Base-by-base conservation (phyloP, 2,113 vertebrate species). In the Oplegnathus fasciatus region DNA sequence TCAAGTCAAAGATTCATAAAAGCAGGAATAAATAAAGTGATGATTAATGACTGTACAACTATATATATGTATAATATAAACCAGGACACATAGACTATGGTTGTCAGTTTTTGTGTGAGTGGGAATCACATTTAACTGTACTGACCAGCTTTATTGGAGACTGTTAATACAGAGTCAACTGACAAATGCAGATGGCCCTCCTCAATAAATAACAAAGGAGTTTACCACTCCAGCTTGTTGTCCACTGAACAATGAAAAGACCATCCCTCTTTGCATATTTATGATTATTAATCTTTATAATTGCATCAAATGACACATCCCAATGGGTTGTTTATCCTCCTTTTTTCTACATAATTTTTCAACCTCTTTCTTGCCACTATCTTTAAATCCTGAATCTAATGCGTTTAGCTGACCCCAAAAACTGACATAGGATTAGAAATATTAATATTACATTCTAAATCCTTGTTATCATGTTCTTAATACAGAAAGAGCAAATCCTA, bases 371-470 rank as follows among this genome's bases (percentile, higher is more conserved):
- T 79, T 85, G 64, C 13, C 76, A 76, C 24, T 67, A 72, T 92
- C 80, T 91, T 88, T 84, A 80, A 89, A 82, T 85, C 85, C 70
- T 18, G 3, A 68, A 42, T 77, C 42, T 83, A 90, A 90, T 85
- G 69, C 11, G 28, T 48, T 76, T 79, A 84, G 54, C 62, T 2
- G 9, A 78, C 57, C 77, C 61, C 26, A 72, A 85, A 85, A 91
- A 84, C n/a, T 82, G 64, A 79, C 72, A 83, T 11, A 71, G 78
- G 86, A 87, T 90, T 91, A 86, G 57, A 52, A 80, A 86, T 84
- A 93, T 89, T 83, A 84, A 89, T 85, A 89, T 82, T 86, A 61
- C 71, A 81, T 55, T 82, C 18, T 73, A 86, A 89, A 89, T 85
- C 71, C 68, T 84, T 87, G 80, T 85, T 79, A 74, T 89, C 28